Conservation (phyloP, 1,140 invertebrate genomes). For the Cotesia vestalis region DNA sequence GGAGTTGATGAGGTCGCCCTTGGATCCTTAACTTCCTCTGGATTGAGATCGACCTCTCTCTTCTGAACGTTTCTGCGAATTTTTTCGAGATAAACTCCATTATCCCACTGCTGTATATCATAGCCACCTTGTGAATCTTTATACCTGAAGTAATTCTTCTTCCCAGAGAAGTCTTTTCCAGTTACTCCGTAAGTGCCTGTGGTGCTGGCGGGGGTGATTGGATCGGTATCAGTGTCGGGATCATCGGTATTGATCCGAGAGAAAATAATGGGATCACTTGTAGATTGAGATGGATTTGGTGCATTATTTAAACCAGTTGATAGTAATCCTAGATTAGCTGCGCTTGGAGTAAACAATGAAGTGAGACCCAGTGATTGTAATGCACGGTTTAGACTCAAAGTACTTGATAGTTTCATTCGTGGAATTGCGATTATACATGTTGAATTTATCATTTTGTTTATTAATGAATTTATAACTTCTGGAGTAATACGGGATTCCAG, state of each 20-base stretch:
- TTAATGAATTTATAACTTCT: constrained; percentile 66
- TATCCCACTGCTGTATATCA: constrained; percentile 53
- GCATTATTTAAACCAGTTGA: constrained; percentile 56
- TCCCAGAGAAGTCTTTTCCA: not conserved
- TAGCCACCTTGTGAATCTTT: constrained; percentile 45
- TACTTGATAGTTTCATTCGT: constrained; percentile 73
- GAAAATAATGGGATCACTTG: constrained; percentile 30
- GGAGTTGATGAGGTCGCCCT: not conserved
- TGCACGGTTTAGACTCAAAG: constrained; percentile 65
- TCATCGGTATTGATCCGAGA: constrained; percentile 38
- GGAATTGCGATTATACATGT: constrained; percentile 72
- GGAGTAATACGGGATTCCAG: constrained; percentile 67
- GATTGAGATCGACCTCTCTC: not conserved
- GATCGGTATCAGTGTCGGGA: too few relatives aligned
- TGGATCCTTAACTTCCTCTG: not conserved
- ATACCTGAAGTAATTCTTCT: constrained; percentile 33
- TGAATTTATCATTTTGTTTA: constrained; percentile 62
- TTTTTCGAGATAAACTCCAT: constrained; percentile 48
- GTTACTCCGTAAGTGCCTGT: not conserved
- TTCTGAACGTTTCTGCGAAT: constrained; percentile 16
- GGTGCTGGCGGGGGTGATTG: not conserved
- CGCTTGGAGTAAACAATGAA: constrained; percentile 69
- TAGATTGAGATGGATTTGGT: not conserved
- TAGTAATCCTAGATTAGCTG: constrained; percentile 71
- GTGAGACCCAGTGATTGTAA: constrained; percentile 68